Conservation (phyloP, 2,113 vertebrate genomes). For the Scomber scombrus region DNA sequence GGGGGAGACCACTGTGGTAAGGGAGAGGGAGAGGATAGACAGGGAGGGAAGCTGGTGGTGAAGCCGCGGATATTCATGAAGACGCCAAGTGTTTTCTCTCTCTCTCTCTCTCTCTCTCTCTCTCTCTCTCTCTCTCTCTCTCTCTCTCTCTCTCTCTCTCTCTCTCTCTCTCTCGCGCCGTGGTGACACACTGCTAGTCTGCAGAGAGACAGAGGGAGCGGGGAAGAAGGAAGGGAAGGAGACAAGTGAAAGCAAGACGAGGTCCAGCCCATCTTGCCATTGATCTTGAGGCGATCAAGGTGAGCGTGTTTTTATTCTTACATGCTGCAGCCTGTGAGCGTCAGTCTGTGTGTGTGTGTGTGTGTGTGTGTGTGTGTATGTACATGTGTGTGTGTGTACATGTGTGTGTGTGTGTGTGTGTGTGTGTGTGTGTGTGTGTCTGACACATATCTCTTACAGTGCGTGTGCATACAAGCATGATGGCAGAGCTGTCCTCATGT, state of each 20-base stretch:
- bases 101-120: not conserved
- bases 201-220: constrained; percentile 64
- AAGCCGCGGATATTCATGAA: constrained; percentile 73
- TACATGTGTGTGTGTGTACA: constrained; percentile 33
- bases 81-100: constrained; percentile 59
- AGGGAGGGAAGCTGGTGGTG: constrained; percentile 67
- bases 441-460: constrained; percentile 47
- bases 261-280: constrained; percentile 65
- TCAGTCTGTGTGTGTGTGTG: constrained; percentile 25
- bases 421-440: constrained; percentile 37
- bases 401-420: constrained; percentile 14
- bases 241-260: constrained; percentile 49
- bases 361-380: constrained; percentile 27
- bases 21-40: constrained; percentile 56
- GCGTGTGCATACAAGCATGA: constrained; percentile 36
- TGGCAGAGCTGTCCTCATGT: constrained; percentile 39
- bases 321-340: constrained; percentile 53
- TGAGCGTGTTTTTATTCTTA: constrained; percentile 72
- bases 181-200: constrained; percentile 72
- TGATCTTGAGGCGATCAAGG: constrained; percentile 80
- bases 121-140: not conserved
- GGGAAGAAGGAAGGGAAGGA: constrained; percentile 25
- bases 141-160: not conserved
- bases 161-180: constrained; percentile 18
- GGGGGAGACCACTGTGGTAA: constrained; percentile 77